Percentiles rank a stretch among this genome's conserved stretches.
Conservation (phyloP, 53 echinoderm and acorn worm species). For the Holothuria scabra region DNA sequence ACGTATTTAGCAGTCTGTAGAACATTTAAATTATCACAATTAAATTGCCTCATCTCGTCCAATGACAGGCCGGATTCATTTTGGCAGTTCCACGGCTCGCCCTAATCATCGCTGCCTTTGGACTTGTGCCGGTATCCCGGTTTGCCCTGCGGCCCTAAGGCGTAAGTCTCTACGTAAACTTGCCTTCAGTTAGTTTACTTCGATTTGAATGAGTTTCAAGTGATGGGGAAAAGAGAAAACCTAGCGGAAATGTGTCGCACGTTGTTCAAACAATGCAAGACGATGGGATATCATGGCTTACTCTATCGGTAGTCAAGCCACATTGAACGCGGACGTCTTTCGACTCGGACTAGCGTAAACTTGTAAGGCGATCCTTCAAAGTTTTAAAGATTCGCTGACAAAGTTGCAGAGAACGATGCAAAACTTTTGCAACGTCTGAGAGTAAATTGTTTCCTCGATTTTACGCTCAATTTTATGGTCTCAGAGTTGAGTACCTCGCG, state of each 20-base stretch:
- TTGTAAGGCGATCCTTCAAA: too few species aligned
- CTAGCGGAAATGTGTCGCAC: constrained; percentile 89
- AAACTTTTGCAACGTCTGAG: too few species aligned
- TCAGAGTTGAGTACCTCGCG: constrained; percentile 4
- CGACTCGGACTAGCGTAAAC: constrained; percentile 20
- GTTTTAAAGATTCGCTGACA: too few species aligned
- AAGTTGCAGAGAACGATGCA: too few species aligned
- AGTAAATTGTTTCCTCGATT: too few species aligned
- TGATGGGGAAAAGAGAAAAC: constrained; percentile 10
- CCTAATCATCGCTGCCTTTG: constrained; percentile 21
- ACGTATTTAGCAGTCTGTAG: constrained; percentile 8
- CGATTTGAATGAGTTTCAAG: background rate
- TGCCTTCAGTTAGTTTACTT: constrained; percentile 43
- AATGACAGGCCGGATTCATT: constrained; percentile 16
- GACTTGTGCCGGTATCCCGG: constrained; percentile 16
- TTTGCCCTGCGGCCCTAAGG: constrained; percentile 36
- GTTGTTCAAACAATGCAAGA: constrained; percentile 85
- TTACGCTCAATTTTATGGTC: background rate
- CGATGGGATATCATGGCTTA: constrained; percentile 24
- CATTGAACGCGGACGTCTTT: constrained; percentile 38
- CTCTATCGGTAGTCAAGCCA: constrained; percentile 35
- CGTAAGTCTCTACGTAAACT: constrained; percentile 42
- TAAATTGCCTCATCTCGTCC: constrained; percentile 24
- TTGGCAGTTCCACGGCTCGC: background rate
- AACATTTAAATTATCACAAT: constrained; percentile 17